Evolutionary conservation across 2,113 vertebrate genomes (phyloP).

Genomic region (Ellobius talpinus): DNA sequence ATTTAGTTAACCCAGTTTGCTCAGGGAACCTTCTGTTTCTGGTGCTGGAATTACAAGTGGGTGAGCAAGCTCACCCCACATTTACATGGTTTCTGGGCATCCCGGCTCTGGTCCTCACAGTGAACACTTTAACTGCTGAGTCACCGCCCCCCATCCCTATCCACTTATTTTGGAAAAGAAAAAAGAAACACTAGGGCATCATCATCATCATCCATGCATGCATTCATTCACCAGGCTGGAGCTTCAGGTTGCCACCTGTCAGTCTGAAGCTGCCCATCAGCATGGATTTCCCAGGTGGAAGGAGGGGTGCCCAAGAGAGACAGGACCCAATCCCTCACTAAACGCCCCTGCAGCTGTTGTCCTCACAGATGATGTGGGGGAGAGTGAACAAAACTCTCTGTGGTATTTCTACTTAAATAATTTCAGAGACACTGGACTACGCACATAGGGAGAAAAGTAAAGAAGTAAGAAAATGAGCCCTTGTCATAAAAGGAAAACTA

Average conservation of each 20-base stretch:
- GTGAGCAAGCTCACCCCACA: not conserved
- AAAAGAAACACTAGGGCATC: not conserved
- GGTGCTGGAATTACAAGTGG: not conserved
- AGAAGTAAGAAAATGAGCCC: not conserved
- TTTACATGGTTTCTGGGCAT: not conserved
- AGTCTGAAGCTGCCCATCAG: not conserved
- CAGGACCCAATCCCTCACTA: accelerated
- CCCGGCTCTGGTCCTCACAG: not conserved
- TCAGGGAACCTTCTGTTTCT: not conserved
- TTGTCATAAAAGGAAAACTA: conserved; percentile 33
- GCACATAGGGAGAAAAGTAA: not conserved
- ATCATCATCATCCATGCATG: not conserved
- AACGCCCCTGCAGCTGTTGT: no score
- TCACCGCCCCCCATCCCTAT: not conserved
- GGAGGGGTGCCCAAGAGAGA: no score
- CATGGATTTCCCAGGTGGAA: not conserved
- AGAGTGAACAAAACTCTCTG: not conserved
- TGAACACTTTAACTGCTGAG: not conserved
- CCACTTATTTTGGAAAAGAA: not conserved
- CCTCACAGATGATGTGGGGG: not conserved
- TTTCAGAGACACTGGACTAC: not conserved
- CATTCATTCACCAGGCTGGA: not conserved
- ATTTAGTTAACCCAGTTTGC: not conserved
- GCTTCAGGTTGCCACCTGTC: not conserved
- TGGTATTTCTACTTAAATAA: not conserved